phyloP scores from a whole-genome alignment of 1,140 invertebrate species.

The Colletes gigas region DNA sequence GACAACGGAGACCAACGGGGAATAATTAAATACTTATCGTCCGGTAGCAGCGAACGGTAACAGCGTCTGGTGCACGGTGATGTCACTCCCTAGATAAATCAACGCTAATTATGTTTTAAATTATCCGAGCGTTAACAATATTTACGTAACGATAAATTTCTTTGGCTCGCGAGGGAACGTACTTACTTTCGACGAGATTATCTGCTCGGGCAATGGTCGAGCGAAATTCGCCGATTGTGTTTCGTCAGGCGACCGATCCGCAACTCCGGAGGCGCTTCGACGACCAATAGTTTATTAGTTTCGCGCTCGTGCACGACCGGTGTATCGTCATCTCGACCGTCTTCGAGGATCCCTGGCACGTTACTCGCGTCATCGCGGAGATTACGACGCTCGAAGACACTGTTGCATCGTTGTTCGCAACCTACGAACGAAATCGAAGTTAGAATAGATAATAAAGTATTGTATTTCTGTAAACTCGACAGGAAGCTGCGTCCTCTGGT shows the following conservation, averaged over 20 bases:
- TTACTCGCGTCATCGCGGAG: not conserved
- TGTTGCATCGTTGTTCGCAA: not conserved
- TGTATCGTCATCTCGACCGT: not conserved
- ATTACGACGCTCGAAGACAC: not conserved
- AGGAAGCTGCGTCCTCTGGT: not conserved
- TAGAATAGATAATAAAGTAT: not conserved
- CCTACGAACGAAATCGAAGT: not conserved
- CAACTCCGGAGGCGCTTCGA: not conserved
- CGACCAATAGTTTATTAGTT: not conserved
- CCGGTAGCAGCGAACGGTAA: not conserved
- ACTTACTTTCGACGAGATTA: slow-evolving; percentile 11
- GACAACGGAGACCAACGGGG: not conserved
- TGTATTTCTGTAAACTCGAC: not conserved
- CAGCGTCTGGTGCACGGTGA: not conserved
- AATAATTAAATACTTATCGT: slow-evolving; percentile 4
- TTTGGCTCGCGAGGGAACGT: not conserved
- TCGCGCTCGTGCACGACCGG: too few relatives aligned
- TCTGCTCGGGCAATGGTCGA: not conserved
- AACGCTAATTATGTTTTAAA: slow-evolving; percentile 17
- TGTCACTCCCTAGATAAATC: slow-evolving; percentile 16
- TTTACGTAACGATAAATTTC: slow-evolving; percentile 39
- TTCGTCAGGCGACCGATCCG: slow-evolving; percentile 22
- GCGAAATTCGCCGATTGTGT: slow-evolving; percentile 23
- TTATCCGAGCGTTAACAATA: slow-evolving; percentile 40
- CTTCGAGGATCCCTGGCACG: not conserved